These are phyloP conservation scores for Dermatemys mawii DNA, from an alignment of 2,113 vertebrate species.

Conservation along the genomic window DNA sequence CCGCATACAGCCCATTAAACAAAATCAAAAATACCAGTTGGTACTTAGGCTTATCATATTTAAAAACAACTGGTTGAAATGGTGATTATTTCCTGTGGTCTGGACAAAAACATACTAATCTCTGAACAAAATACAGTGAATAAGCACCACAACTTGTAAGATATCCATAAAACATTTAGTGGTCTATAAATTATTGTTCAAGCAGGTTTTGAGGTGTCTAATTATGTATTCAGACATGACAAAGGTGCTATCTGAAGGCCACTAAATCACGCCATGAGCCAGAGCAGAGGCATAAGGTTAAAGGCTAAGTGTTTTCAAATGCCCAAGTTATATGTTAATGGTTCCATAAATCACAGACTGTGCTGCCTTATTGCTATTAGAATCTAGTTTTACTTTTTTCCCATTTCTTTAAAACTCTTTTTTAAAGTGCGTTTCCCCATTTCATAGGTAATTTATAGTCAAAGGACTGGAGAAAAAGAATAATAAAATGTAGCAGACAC, in stretches of 20 bases:
- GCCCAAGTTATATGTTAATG: not conserved
- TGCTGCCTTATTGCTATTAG: not conserved
- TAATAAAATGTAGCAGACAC: not conserved
- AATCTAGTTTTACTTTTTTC: not conserved
- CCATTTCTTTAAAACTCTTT: not conserved
- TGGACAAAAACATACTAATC: no score
- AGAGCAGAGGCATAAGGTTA: not conserved
- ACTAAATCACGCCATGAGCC: not conserved
- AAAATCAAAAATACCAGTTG: not conserved
- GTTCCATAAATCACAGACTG: not conserved
- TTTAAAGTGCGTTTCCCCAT: not conserved
- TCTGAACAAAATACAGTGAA: no score
- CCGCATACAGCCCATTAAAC: accelerated
- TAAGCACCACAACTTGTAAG: no score
- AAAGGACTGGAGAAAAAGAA: not conserved
- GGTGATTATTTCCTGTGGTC: not conserved
- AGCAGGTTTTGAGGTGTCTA: not conserved
- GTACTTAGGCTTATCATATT: not conserved
- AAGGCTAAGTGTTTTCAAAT: conserved; percentile 5
- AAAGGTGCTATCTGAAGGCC: not conserved
- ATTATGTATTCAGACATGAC: not conserved
- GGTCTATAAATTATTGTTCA: not conserved
- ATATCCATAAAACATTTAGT: not conserved
- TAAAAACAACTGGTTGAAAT: not conserved
- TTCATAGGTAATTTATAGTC: not conserved